Evolutionary conservation across 1,140 invertebrate species (phyloP), one percentile per base, ranked within the genome.

Genomic region (Pristionchus pacificus): DNA sequence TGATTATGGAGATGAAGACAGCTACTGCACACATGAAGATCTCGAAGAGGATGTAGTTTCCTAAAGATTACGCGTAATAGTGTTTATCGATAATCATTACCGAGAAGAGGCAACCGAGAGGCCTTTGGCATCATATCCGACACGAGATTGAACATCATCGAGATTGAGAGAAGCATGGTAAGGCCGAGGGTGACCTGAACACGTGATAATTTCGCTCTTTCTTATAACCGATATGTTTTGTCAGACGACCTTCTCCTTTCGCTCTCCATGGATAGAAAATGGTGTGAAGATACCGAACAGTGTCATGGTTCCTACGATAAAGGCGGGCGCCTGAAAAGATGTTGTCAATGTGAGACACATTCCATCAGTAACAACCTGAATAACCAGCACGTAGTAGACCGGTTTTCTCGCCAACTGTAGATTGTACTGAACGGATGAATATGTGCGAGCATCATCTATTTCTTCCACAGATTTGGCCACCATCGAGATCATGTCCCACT

Each of bases 61-160:
- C 71, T 73, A 61, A 10, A n/a, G n/a, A n/a, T n/a, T n/a, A n/a
- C n/a, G n/a, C n/a, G n/a, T n/a, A n/a, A n/a, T n/a, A n/a, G n/a
- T n/a, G n/a, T n/a, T n/a, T n/a, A n/a, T n/a, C n/a, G n/a, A n/a
- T n/a, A n/a, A n/a, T n/a, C n/a, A n/a, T n/a, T n/a, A 69, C 67
- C 67, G 13, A 73, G 62, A 31, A 73, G 60, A 29, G 71, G 71
- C 30, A 73, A 61, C n/a, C 65, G 58, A 38, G 71, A 61, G 15
- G 71, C 71, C 32, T 73, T 73, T 13, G 71, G 71, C 71, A 73
- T 73, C 71, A 73, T 73, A 60, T 73, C 71, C 13, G 65, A 63
- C 1, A 73, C 66, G 15, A 73, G 62, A 28, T 68, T 72, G 3
- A 73, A 66, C 71, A 73, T 68, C 71, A 73, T 73, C 0, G 71